Percentiles rank a stretch among this genome's conserved stretches.
phyloP scores from a whole-genome alignment of 2,888 invertebrate species.

The Automeris io region DNA sequence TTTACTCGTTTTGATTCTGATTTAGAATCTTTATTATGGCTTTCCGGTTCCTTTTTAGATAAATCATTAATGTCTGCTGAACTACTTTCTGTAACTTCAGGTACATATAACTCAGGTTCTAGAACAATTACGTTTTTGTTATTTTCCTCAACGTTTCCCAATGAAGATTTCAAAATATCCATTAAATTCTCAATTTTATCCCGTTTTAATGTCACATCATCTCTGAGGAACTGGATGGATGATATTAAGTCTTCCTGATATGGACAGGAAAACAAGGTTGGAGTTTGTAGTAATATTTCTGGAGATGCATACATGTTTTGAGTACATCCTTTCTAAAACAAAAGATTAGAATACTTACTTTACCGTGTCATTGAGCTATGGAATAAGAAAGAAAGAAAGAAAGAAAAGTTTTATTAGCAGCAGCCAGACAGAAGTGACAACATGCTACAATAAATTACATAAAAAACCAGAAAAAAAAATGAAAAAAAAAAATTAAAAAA shows the following conservation, averaged over 20 bases:
- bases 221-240: constrained; percentile 3
- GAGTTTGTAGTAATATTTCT: not conserved
- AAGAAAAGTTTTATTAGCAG: too few species aligned
- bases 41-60: not conserved
- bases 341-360: constrained; percentile 6
- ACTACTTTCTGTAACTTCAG: not conserved
- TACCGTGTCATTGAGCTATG: too few species aligned
- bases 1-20: not conserved
- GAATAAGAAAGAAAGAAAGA: too few species aligned
- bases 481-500: too few species aligned
- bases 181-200: not conserved
- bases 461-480: too few species aligned
- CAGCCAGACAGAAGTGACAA: too few species aligned
- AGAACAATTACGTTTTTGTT: not conserved
- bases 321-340: constrained; percentile 12
- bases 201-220: not conserved
- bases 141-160: not conserved
- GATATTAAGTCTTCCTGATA: constrained; percentile 7
- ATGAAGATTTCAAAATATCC: not conserved
- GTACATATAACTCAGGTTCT: not conserved
- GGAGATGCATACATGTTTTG: not conserved
- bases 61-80: not conserved
- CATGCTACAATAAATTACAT: too few species aligned
- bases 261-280: constrained; percentile 1
- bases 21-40: not conserved